Base-by-base conservation (phyloP, 2,888 invertebrate genomes). In the Xylocampa areola region DNA sequence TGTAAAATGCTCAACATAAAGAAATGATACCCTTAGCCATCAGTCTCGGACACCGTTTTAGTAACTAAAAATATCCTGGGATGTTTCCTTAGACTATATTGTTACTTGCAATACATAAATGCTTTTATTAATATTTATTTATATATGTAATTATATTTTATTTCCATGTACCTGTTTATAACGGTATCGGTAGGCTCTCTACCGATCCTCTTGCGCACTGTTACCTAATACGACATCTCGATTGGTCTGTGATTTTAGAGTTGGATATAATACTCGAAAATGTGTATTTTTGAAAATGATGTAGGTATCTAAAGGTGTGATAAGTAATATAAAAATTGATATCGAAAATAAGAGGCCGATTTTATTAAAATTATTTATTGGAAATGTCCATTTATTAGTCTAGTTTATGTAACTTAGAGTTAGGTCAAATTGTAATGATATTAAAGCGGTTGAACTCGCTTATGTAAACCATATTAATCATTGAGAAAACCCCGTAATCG, bases 221-320 rank as follows among this genome's bases (percentile, higher is more conserved):
- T 70, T 63, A 67, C 58, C 69, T 68, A 58, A 27, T 71, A 44
- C 37, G 33, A 55, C 59, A 67, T 67, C 70, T 70, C 58, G 45
- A 74, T 70, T 74, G 77, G 62, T 67, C 68, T 74, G 68, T 73
- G 74, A 71, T 67, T 80, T 71, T 76, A 79, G 68, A 65, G 66
- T 80, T 69, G 80, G 72, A 50, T 67, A 61, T 69, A 76, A 77
- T 82, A 81, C 79, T 80, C 77, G 61, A 76, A 69, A 58, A 67
- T 61, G 65, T 79, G 80, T 86, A 85, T 85, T 85, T 84, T 85
- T 85, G 72, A 78, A 80, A 68, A 63, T 53, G 67, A 65, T 69
- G 64, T 70, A 67, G 52, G 63, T 61, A 43, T 61, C 43, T 58
- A 48, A 49, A 33, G 68, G 69, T 79, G 72, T 73, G 65, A 68